Evolutionary conservation across 2,113 vertebrate species (phyloP).

Genomic region (Aphyosemion australe): DNA sequence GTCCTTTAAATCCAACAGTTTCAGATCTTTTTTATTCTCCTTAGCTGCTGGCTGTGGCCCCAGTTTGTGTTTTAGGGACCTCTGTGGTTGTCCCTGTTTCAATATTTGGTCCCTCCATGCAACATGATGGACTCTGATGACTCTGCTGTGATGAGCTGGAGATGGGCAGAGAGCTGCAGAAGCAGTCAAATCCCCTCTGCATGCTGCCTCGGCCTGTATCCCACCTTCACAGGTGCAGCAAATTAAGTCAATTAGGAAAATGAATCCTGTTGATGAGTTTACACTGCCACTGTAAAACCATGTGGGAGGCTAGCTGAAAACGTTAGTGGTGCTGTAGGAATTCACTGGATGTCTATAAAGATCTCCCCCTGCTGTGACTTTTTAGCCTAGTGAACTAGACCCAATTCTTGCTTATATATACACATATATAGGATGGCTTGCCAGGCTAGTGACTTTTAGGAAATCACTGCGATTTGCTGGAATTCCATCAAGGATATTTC

Average conservation of each 20-base stretch:
- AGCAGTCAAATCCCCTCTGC: neutral
- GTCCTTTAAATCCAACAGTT: neutral
- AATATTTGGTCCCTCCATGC: neutral
- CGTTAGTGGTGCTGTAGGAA: too few relatives aligned
- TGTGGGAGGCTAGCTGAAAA: too few relatives aligned
- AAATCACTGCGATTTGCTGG: too few relatives aligned
- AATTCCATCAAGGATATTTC: too few relatives aligned
- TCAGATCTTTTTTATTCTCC: neutral
- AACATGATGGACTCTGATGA: neutral
- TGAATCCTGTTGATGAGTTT: neutral
- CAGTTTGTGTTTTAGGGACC: neutral
- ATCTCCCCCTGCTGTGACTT: too few relatives aligned
- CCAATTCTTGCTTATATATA: too few relatives aligned
- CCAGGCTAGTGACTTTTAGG: too few relatives aligned
- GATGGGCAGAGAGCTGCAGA: neutral
- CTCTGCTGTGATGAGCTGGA: neutral
- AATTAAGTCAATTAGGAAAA: neutral
- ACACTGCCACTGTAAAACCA: neutral
- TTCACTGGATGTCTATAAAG: neutral
- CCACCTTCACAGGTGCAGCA: slow-evolving; percentile 3
- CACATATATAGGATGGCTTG: too few relatives aligned
- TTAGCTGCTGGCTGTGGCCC: neutral
- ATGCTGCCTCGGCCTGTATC: neutral
- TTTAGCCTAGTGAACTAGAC: too few relatives aligned
- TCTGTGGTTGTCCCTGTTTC: neutral